Conservation (phyloP, 2,113 vertebrate species). For the Eudyptes chrysolophus region DNA sequence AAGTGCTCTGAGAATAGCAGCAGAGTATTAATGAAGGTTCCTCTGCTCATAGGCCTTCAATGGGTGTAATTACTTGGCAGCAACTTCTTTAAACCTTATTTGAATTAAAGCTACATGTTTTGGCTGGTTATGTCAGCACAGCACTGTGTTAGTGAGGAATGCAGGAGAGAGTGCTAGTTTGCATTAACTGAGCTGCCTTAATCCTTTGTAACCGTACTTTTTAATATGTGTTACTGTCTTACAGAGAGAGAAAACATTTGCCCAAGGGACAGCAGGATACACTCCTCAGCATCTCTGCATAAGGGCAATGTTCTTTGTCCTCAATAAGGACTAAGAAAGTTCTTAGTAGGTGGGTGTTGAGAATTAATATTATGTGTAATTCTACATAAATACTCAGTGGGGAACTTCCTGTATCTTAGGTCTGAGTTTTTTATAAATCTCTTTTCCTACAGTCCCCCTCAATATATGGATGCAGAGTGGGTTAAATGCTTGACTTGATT, state of each 20-base stretch:
- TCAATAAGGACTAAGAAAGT: neutral
- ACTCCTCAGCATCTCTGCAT: neutral
- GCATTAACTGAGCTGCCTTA: conserved; percentile 11
- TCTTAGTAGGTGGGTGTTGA: neutral
- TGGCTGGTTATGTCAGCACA: conserved; percentile 28
- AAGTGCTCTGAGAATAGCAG: neutral
- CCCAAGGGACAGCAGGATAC: neutral
- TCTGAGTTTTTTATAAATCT: neutral
- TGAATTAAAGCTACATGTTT: conserved; percentile 55
- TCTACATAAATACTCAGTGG: neutral
- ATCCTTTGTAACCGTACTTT: conserved; percentile 31
- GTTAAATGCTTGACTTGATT: neutral
- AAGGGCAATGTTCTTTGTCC: neutral
- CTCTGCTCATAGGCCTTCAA: neutral
- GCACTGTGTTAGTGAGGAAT: conserved; percentile 26
- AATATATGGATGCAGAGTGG: neutral
- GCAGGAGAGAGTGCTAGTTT: conserved; percentile 33
- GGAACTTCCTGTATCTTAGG: neutral
- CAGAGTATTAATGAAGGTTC: neutral
- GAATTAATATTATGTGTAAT: neutral
- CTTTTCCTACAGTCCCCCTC: neutral
- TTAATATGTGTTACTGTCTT: neutral
- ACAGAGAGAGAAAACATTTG: neutral
- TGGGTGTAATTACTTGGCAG: conserved; percentile 61
- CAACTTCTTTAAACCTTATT: conserved; percentile 29